Percentiles rank a stretch among this genome's conserved stretches.
Conservation (phyloP, 2,797 vertebrate genomes). For the Heliangelus exortis region DNA sequence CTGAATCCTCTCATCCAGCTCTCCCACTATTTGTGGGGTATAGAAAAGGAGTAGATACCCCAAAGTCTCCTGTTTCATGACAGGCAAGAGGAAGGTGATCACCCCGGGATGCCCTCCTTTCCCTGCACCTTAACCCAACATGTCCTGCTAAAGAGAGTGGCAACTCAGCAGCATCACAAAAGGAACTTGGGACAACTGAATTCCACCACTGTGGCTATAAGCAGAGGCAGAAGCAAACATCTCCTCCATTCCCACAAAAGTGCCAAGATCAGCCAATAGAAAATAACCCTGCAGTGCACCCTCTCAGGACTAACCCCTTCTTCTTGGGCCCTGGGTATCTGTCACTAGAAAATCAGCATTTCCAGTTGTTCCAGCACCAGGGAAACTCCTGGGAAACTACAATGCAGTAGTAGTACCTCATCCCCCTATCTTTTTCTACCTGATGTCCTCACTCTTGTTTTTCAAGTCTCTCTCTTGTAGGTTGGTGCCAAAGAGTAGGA, state of each 20-base stretch:
- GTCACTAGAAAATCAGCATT: not conserved
- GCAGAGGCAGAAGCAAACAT: not conserved
- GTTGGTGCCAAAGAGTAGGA: constrained; percentile 2
- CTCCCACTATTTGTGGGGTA: accelerated
- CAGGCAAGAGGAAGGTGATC: not conserved
- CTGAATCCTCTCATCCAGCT: not conserved
- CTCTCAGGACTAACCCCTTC: not conserved
- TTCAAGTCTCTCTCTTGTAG: not conserved
- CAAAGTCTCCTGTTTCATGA: not conserved
- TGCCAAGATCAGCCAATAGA: not conserved
- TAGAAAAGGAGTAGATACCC: not conserved
- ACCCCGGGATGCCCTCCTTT: not conserved
- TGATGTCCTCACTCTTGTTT: not conserved
- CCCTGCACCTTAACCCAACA: accelerated
- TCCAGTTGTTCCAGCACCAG: not conserved
- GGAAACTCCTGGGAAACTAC: not conserved
- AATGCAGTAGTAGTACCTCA: not conserved
- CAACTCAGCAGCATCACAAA: not conserved
- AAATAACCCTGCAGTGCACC: not conserved
- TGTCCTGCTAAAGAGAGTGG: not conserved
- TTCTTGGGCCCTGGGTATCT: not conserved
- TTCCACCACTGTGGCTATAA: not conserved
- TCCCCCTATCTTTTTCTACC: not conserved
- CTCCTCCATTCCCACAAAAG: not conserved
- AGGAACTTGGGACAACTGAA: not conserved